Percentiles rank a stretch among this genome's conserved stretches.
phyloP scores from a whole-genome alignment of 2,113 vertebrate species.

The Clarias macrocephalus region DNA sequence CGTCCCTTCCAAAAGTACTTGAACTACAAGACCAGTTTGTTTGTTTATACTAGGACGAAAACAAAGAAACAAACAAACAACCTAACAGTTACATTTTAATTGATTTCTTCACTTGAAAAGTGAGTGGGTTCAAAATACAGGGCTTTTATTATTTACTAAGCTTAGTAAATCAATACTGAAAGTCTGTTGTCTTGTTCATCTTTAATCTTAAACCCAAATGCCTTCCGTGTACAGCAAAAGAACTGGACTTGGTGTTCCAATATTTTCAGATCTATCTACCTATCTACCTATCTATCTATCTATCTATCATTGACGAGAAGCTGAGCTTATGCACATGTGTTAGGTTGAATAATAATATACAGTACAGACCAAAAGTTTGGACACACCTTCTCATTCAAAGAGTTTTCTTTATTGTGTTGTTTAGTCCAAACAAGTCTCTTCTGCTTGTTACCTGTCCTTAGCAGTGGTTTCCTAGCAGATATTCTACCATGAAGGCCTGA shows the following conservation, averaged over 20 bases:
- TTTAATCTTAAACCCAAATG: not conserved
- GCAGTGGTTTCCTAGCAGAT: too few species aligned
- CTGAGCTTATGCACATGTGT: not conserved
- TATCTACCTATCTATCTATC: not conserved
- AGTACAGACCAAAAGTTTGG: too few species aligned
- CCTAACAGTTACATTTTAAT: not conserved
- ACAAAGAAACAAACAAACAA: too few species aligned
- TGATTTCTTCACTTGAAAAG: not conserved
- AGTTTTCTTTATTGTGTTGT: too few species aligned
- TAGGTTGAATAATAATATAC: not conserved
- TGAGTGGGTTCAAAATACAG: not conserved
- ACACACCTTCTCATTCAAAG: too few species aligned
- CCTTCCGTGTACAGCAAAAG: not conserved
- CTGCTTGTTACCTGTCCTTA: too few species aligned
- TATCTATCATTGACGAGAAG: not conserved
- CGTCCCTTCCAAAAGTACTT: not conserved
- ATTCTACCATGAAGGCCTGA: too few species aligned
- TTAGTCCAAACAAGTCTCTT: too few species aligned
- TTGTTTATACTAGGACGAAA: not conserved
- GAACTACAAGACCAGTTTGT: not conserved
- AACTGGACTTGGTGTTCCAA: too few species aligned
- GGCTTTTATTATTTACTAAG: not conserved
- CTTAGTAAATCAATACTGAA: not conserved
- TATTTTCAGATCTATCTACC: not conserved
- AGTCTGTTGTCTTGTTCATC: not conserved